Evolutionary conservation across 2,113 vertebrate species (phyloP), one percentile per base, ranked within the genome.

Genomic region (Sakesphorus luctuosus): DNA sequence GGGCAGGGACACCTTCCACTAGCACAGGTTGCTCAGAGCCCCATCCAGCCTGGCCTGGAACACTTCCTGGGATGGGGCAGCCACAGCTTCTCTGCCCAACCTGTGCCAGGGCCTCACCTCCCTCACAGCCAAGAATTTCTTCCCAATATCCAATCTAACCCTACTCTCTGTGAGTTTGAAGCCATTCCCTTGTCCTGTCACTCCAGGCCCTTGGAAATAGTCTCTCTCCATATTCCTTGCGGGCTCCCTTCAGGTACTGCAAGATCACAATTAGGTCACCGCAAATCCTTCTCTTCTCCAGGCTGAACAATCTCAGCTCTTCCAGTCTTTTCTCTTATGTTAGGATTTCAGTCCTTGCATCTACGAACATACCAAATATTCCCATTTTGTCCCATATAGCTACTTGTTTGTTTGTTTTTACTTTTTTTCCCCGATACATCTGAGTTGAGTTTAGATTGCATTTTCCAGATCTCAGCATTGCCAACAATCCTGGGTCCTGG

Each of bases 231-330:
- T 65, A 20, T 65, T 26, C 11, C 13, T 13, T 47, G 35, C 18
- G 35, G 2, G 11, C 1, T 88, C 25, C 10, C 3, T 49, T 56
- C 43, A 73, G 67, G 49, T 0, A 26, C 21, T 65, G 58, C 0
- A 50, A 73, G 0, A 0, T 0, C 40, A 49, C 17, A 35, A 1
- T 56, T 0, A 9, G 20, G 9, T 65, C 35, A 35, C 25, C 20
- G 25, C 0, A 0, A 0, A 80, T 25, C 67, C 33, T 49, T 79
- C 43, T 26, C 16, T 7, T 35, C 7, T 49, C 13, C 50, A 50
- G 50, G 21, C 5, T 58, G 52, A 81, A 50, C 13, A 29, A 44
- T 44, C 26, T 36, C 18, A 44, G 2, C 12, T 81, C 25, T 0
- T 25, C 23, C 52, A 89, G 20, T 50, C 59, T 73, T 66, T 58